Evolutionary conservation across 1,140 invertebrate genomes (phyloP).

Genomic region (Drosophila parvula): DNA sequence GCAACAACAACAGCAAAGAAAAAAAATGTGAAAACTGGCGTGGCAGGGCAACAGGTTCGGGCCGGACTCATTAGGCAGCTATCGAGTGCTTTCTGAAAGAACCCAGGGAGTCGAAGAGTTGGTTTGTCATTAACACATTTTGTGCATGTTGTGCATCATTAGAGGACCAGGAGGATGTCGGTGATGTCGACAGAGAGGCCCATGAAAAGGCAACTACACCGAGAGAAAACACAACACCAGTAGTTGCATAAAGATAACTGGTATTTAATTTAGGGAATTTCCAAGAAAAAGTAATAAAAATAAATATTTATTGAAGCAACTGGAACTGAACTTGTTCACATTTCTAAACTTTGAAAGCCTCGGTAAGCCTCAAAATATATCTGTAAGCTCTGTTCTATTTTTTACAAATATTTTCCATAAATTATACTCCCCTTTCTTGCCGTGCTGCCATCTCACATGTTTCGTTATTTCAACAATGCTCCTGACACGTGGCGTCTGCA

Average conservation of each 20-base stretch:
- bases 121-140: constrained; percentile 73
- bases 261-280: too few relatives aligned
- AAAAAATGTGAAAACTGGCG: neutral
- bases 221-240: neutral
- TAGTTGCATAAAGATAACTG: too few relatives aligned
- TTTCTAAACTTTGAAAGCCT: too few relatives aligned
- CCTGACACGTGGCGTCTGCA: constrained; percentile 57
- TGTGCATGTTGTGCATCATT: constrained; percentile 72
- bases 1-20: neutral
- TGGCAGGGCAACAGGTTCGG: constrained; percentile 49
- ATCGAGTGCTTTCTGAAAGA: constrained; percentile 19
- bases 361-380: too few relatives aligned
- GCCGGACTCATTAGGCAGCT: constrained; percentile 42
- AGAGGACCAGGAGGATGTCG: constrained; percentile 20
- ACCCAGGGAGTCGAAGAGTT: constrained; percentile 31
- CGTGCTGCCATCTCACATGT: constrained; percentile 40
- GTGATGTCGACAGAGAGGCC: neutral
- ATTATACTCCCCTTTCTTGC: neutral
- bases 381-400: too few relatives aligned
- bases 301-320: too few relatives aligned
- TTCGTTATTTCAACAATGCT: constrained; percentile 63
- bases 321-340: too few relatives aligned
- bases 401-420: neutral
- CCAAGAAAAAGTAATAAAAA: too few relatives aligned
- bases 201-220: constrained; percentile 1